Percentiles rank a stretch among this genome's conserved stretches.
Conservation (phyloP, 2,113 vertebrate genomes). For the Bettongia penicillata region DNA sequence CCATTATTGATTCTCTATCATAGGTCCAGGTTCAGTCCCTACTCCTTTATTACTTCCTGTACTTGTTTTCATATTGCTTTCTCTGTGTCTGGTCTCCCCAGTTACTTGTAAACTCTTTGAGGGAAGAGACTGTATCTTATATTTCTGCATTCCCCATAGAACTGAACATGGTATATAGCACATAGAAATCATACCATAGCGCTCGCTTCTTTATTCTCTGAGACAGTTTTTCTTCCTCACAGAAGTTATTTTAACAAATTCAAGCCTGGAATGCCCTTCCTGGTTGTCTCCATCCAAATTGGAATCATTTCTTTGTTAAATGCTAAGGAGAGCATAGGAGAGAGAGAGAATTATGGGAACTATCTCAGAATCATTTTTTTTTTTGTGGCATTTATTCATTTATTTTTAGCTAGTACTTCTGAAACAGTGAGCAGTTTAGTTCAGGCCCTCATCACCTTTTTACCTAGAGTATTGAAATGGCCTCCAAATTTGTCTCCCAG, state of each 20-base stretch:
- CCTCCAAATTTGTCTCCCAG: neutral
- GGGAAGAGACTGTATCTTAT: too few relatives aligned
- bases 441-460: neutral
- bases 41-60: neutral
- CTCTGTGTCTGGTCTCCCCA: neutral
- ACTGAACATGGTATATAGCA: neutral
- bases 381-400: neutral
- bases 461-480: neutral
- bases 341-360: neutral
- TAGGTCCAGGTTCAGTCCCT: neutral
- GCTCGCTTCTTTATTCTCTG: constrained; percentile 43
- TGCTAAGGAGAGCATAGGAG: neutral
- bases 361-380: neutral
- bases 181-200: neutral
- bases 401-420: neutral
- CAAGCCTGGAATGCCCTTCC: neutral
- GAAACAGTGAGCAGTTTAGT: neutral
- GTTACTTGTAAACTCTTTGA: constrained; percentile 24
- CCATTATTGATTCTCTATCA: neutral
- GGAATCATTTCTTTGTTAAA: neutral
- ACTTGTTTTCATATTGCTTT: neutral
- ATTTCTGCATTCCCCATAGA: neutral
- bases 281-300: neutral
- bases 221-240: neutral
- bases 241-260: neutral